phyloP scores from a whole-genome alignment of 1,140 invertebrate species.

The Drosophila kepulauana region DNA sequence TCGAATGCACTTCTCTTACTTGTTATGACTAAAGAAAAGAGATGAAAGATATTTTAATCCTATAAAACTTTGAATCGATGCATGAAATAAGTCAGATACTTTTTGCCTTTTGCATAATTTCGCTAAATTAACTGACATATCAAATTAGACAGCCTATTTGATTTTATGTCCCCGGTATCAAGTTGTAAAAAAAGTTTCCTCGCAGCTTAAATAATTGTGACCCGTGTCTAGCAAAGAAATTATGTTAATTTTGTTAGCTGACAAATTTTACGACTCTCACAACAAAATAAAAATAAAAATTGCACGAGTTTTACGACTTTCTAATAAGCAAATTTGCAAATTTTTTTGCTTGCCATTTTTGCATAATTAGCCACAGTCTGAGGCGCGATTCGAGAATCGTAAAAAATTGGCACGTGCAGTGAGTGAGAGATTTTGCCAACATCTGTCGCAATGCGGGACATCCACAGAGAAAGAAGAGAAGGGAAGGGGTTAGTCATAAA shows the following conservation, averaged over 20 bases:
- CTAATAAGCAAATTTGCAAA: slow-evolving; percentile 78
- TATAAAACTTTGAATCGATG: no score
- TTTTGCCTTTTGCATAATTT: background rate
- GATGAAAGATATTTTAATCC: no score
- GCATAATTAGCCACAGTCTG: slow-evolving; percentile 72
- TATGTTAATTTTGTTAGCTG: slow-evolving; percentile 43
- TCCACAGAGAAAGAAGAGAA: background rate
- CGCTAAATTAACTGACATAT: slow-evolving; percentile 5
- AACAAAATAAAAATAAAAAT: slow-evolving; percentile 41
- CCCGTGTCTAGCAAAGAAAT: slow-evolving; percentile 30
- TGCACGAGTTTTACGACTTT: slow-evolving; percentile 73
- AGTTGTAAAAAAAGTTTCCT: slow-evolving; percentile 44
- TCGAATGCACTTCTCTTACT: no score
- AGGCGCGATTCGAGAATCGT: slow-evolving; percentile 42
- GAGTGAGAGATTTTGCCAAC: slow-evolving; percentile 34
- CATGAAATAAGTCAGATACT: no score
- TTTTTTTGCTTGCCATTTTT: slow-evolving; percentile 40
- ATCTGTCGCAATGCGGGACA: slow-evolving; percentile 48
- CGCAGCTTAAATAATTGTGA: slow-evolving; percentile 28
- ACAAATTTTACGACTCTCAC: slow-evolving; percentile 66
- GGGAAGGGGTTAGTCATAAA: slow-evolving; percentile 60
- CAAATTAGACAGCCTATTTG: slow-evolving; percentile 39
- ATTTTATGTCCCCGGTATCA: slow-evolving; percentile 40
- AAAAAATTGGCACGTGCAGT: slow-evolving; percentile 72
- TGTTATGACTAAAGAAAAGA: no score